Evolutionary conservation across 2,797 vertebrate genomes (phyloP).

Genomic region (Rachycentron canadum): DNA sequence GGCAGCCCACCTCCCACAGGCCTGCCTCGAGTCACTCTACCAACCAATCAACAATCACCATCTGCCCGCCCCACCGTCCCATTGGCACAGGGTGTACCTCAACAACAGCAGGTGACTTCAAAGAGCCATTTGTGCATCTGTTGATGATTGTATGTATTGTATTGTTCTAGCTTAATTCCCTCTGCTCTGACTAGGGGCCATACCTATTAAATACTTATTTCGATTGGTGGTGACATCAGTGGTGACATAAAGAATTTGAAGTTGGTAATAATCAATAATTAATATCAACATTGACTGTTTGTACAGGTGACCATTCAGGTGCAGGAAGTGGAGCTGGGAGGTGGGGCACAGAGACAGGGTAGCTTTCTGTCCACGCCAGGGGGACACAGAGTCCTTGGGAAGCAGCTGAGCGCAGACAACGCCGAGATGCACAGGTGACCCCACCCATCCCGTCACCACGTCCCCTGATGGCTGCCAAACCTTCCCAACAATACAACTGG

Average conservation of each 20-base stretch:
- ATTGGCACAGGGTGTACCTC: constrained; percentile 78
- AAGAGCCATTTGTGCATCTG: constrained; percentile 66
- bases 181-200: neutral
- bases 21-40: constrained; percentile 86
- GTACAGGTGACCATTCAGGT: constrained; percentile 93
- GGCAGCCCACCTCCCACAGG: constrained; percentile 90
- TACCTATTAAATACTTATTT: too few species aligned
- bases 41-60: constrained; percentile 76
- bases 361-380: constrained; percentile 90
- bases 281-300: constrained; percentile 36
- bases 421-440: constrained; percentile 96
- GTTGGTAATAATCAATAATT: neutral
- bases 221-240: neutral
- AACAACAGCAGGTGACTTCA: constrained; percentile 89
- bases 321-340: constrained; percentile 90
- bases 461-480: constrained; percentile 32
- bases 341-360: constrained; percentile 84
- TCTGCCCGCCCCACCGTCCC: constrained; percentile 71
- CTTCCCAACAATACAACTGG: constrained; percentile 19
- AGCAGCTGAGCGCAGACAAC: constrained; percentile 98
- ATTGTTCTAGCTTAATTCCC: neutral
- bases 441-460: constrained; percentile 39
- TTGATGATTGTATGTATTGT: neutral
- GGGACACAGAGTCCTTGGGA: constrained; percentile 93
- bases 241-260: too few species aligned